Percentiles rank a stretch among this genome's conserved stretches.
Evolutionary conservation across 2,888 invertebrate genomes (phyloP).

Genomic region (Drosophila nigricruria): DNA sequence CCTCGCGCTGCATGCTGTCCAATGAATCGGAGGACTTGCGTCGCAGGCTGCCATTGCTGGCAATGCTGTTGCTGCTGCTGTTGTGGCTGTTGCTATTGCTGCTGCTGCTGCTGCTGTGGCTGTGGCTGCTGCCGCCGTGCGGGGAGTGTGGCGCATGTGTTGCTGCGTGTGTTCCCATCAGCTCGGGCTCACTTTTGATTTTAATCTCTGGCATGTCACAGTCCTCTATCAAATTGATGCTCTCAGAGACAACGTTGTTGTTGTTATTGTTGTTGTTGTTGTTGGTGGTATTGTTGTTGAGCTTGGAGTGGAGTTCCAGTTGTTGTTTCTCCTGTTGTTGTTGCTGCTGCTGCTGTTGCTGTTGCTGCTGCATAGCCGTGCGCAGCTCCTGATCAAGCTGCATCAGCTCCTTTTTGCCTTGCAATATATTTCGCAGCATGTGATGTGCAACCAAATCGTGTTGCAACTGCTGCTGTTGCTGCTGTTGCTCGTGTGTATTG

Average conservation of each 20-base stretch:
- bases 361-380: conserved; percentile 86
- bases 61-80: conserved; percentile 60
- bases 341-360: conserved; percentile 82
- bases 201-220: conserved; percentile 78
- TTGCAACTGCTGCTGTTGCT: conserved; percentile 74
- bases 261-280: conserved; percentile 63
- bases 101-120: conserved; percentile 64
- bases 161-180: conserved; percentile 29
- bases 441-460: conserved; percentile 90
- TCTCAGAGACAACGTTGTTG: conserved; percentile 54
- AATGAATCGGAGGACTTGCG: conserved; percentile 81
- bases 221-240: conserved; percentile 85
- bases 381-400: conserved; percentile 90
- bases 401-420: conserved; percentile 94
- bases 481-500: conserved; percentile 47
- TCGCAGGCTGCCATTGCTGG: conserved; percentile 65
- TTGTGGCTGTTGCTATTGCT: conserved; percentile 32
- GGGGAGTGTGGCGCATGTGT: conserved; percentile 84
- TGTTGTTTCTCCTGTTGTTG: conserved; percentile 85
- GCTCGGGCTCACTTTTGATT: conserved; percentile 85
- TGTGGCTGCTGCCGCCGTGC: conserved; percentile 78
- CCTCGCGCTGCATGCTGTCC: conserved; percentile 59
- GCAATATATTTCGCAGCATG: conserved; percentile 95
- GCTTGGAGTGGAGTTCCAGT: conserved; percentile 68
- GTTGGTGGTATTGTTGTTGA: conserved; percentile 66